A percentile compares a stretch with the other conserved stretches of the same genome.
Evolutionary conservation across 2,797 vertebrate species (phyloP).

Genomic region (Diplodus puntazzo): DNA sequence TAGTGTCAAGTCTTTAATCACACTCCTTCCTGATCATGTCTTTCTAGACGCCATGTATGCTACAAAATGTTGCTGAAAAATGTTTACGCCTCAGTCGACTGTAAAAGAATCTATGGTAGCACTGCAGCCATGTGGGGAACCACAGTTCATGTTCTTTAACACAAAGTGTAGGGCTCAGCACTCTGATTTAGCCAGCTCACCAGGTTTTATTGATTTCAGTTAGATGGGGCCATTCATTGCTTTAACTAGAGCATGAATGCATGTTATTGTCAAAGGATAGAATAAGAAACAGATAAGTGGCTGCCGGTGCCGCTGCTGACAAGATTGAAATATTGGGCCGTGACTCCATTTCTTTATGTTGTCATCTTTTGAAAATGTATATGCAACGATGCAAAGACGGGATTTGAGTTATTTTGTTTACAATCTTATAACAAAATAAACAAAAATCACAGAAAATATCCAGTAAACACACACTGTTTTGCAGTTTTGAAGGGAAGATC

Average conservation of each 20-base stretch:
- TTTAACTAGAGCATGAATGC: conserved; percentile 79
- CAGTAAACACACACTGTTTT: not conserved
- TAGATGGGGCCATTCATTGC: conserved; percentile 74
- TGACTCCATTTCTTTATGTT: conserved; percentile 9
- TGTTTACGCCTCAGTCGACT: conserved; percentile 45
- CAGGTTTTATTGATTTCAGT: conserved; percentile 81
- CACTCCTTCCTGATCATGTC: conserved; percentile 13
- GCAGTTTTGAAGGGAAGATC: not conserved
- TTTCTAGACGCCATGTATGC: conserved; percentile 4
- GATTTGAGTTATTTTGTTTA: not conserved
- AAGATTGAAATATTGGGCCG: conserved; percentile 23
- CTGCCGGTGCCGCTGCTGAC: conserved; percentile 9
- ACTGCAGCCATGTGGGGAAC: conserved; percentile 58
- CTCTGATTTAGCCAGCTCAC: conserved; percentile 54
- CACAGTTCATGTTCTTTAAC: conserved; percentile 69
- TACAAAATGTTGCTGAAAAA: too few relatives aligned
- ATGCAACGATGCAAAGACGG: not conserved
- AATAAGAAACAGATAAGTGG: conserved; percentile 59
- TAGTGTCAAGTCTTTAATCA: conserved; percentile 52
- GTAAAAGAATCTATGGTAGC: conserved; percentile 38
- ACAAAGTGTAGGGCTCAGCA: conserved; percentile 72
- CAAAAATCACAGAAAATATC: not conserved
- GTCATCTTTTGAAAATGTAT: conserved; percentile 13
- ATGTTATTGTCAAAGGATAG: conserved; percentile 68
- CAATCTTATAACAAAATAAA: not conserved